Conservation (phyloP, 2,113 vertebrate species). For the Daubentonia madagascariensis region DNA sequence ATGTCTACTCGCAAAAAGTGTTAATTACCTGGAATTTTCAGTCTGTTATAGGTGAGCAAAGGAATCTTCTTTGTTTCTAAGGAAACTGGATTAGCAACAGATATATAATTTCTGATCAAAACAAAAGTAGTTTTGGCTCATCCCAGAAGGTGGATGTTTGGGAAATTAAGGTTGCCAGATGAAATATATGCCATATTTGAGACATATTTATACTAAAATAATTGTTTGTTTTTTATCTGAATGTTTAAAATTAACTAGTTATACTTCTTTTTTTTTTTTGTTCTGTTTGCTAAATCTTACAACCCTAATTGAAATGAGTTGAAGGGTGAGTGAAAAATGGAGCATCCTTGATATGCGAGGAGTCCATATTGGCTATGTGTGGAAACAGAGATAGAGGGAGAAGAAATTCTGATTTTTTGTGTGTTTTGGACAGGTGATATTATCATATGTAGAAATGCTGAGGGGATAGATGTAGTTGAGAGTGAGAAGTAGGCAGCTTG, state of each 20-base stretch:
- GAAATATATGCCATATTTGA: neutral
- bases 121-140: neutral
- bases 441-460: rapidly evolving
- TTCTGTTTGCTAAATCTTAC: neutral
- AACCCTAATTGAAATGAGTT: neutral
- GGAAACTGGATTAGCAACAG: neutral
- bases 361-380: neutral
- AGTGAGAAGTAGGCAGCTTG: neutral
- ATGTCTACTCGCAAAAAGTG: neutral
- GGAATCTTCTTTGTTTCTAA: neutral
- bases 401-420: neutral
- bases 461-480: neutral
- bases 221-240: neutral
- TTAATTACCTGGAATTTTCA: neutral
- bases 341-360: neutral
- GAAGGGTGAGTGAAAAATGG: neutral
- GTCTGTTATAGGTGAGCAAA: neutral
- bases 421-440: neutral
- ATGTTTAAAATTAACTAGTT: neutral
- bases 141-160: neutral
- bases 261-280: neutral
- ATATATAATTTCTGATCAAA: neutral
- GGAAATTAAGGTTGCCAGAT: neutral
- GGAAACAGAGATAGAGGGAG: neutral
- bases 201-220: neutral